phyloP scores from a whole-genome alignment of 2,888 invertebrate species.

The Pinctada fucata region DNA sequence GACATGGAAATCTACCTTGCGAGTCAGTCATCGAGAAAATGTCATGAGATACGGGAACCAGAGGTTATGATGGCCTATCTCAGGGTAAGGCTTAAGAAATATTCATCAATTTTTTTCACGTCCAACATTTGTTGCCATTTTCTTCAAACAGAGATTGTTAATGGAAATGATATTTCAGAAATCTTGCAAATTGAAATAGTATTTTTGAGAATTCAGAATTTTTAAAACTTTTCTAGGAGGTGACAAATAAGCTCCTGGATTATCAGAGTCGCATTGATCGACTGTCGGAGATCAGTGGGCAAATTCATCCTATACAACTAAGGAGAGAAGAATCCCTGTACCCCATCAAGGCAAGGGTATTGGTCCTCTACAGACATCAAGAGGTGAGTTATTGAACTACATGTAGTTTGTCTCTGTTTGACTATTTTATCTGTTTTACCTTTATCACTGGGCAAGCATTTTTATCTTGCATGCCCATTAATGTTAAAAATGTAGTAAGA shows the following conservation, averaged over 20 bases:
- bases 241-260: conserved; percentile 63
- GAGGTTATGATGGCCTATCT: conserved; percentile 61
- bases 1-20: conserved; percentile 66
- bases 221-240: conserved; percentile 50
- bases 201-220: too few species aligned
- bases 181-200: too few species aligned
- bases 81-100: conserved; percentile 48
- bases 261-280: conserved; percentile 64
- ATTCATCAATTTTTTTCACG: too few species aligned
- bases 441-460: too few species aligned
- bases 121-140: too few species aligned
- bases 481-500: too few species aligned
- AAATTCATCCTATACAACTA: conserved; percentile 66
- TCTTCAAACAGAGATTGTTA: too few species aligned
- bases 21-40: conserved; percentile 58
- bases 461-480: too few species aligned
- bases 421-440: too few species aligned
- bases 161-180: too few species aligned
- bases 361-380: conserved; percentile 66
- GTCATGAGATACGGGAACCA: conserved; percentile 61
- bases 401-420: neutral
- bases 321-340: conserved; percentile 59
- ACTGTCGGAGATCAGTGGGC: conserved; percentile 52
- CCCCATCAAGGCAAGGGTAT: conserved; percentile 61
- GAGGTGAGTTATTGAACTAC: conserved; percentile 47